Evolutionary conservation across 1,140 invertebrate genomes (phyloP).

Genomic region (Teleopsis dalmanni): DNA sequence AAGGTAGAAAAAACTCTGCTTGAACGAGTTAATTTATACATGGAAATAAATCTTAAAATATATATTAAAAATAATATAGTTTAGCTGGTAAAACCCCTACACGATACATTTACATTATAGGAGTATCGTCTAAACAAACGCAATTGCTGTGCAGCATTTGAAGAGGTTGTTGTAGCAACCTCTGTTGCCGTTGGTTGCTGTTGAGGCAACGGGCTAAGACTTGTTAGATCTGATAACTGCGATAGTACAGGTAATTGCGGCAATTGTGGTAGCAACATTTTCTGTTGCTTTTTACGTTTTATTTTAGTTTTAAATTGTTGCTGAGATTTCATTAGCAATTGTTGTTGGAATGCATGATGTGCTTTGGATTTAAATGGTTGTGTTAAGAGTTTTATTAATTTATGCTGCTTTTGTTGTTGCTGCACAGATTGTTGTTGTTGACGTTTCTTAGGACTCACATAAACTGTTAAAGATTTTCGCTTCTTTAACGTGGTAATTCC

Average conservation of each 20-base stretch:
- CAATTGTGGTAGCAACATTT: too few relatives aligned
- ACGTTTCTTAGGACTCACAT: conserved; percentile 41
- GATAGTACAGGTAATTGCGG: too few relatives aligned
- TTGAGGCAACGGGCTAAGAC: background rate
- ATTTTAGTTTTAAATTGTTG: too few relatives aligned
- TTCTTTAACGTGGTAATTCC: conserved; percentile 41
- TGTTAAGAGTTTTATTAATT: background rate
- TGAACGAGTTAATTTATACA: background rate
- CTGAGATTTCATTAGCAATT: too few relatives aligned
- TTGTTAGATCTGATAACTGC: too few relatives aligned
- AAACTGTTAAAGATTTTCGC: conserved; percentile 43
- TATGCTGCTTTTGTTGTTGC: conserved; percentile 14
- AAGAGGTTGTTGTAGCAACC: conserved; percentile 1
- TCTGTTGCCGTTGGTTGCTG: conserved; percentile 15
- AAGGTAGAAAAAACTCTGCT: background rate
- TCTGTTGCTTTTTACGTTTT: conserved; percentile 9
- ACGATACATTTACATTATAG: conserved; percentile 45
- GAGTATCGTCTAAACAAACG: conserved; percentile 43
- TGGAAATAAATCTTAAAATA: background rate
- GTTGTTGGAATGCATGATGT: too few relatives aligned
- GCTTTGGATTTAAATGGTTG: background rate
- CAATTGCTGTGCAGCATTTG: conserved; percentile 24
- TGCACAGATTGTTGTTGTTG: conserved; percentile 8
- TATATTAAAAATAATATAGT: background rate
- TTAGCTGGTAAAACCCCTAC: conserved; percentile 18